Base-by-base conservation (phyloP, 2,113 vertebrate genomes). In the Cebidichthys violaceus region DNA sequence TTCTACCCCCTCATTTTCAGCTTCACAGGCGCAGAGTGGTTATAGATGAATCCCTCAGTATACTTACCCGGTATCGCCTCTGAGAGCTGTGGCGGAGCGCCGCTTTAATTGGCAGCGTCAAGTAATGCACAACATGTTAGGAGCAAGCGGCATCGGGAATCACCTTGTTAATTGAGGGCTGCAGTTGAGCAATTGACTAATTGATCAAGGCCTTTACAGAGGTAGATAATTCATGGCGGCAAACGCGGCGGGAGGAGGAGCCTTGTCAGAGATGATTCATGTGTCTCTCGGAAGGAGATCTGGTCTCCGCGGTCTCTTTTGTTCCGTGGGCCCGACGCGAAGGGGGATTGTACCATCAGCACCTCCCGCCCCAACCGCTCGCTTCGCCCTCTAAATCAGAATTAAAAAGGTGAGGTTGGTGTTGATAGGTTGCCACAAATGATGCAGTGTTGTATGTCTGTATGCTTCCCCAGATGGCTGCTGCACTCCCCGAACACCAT, bases 141-240 rank as follows among this genome's bases (percentile, higher is more conserved):
- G 66, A 83, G 76, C 70, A 67, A 62, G 77, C 87, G 89, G 90
- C 89, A 83, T 70, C 77, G 90, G 92, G 90, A 94, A 92, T 93
- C 88, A 83, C 86, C 87, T 83, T 82, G 82, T 93, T 94, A 95
- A 95, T 94, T 93, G 92, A 79, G 84, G 91, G 90, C 90, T 72
- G 84, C 89, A 88, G 86, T 93, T 92, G 91, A 94, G 85, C 88
- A 79, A 94, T 93, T 94, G 93, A 94, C 93, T 94, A 95, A 95
- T 95, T 95, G 94, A 95, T 95, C 89, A 87, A 92, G 86, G 92
- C 84, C 89, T 90, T 91, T 88, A 87, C 89, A 67, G 77, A 71
- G 83, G 83, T 84, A 84, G 93, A 91, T 95, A 92, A 94, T 89
- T 94, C 90, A 89, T 75, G 80, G 88, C 60, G 33, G 84, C 86